Conservation (phyloP, 2,888 invertebrate species). For the Aporophyla lueneburgensis region DNA sequence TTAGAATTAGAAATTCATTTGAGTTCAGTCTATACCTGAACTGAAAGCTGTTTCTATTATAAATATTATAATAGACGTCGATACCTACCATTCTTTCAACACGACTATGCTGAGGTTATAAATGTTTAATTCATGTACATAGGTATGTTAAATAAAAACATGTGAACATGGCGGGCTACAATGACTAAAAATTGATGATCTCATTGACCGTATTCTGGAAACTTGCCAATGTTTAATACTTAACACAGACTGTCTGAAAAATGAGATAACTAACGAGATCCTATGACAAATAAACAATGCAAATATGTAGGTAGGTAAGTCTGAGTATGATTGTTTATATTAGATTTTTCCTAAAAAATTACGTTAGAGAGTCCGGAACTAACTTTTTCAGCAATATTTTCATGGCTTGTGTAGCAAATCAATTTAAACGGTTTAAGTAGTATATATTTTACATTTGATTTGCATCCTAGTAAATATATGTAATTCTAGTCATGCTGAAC, state of each 20-base stretch:
- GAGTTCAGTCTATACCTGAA: not conserved
- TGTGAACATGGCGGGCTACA: constrained; percentile 43
- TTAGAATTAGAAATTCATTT: constrained; percentile 14
- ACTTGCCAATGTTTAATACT: constrained; percentile 65
- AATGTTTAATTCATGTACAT: constrained; percentile 37
- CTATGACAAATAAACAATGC: constrained; percentile 52
- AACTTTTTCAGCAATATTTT: not conserved
- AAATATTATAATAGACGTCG: constrained; percentile 9
- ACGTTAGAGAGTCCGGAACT: not conserved
- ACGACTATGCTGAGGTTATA: not conserved
- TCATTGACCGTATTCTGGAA: constrained; percentile 61
- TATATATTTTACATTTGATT: not conserved
- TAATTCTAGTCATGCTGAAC: not conserved
- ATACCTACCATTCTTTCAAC: constrained; percentile 17
- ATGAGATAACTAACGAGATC: constrained; percentile 69
- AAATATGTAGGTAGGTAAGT: constrained; percentile 16
- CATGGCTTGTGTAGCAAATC: not conserved
- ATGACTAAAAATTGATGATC: constrained; percentile 56
- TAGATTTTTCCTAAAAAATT: constrained; percentile 24
- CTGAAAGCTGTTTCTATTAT: not conserved
- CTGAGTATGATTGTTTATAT: constrained; percentile 11
- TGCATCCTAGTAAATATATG: not conserved
- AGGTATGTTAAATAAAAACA: constrained; percentile 48
- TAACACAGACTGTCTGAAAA: constrained; percentile 44
- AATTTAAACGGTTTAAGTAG: not conserved